Base-by-base conservation (phyloP, 2,888 invertebrate species). In the Heliconius ethilla region DNA sequence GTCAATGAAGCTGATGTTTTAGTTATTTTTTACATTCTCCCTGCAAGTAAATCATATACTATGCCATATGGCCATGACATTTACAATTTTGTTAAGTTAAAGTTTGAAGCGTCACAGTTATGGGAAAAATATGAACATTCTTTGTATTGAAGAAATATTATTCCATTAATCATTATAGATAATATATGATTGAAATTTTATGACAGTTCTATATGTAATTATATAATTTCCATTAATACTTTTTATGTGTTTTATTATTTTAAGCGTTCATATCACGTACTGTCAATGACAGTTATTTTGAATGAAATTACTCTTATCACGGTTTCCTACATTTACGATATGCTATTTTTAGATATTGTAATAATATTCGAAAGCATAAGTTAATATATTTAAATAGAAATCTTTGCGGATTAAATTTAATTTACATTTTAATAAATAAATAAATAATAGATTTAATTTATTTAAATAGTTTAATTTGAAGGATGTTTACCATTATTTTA, bases 61-160 rank as follows among this genome's bases (percentile, higher is more conserved):
- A 45, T 45, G 11, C 11, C 11, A 3, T 40, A 37, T 70, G 79
- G 18, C 80, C 80, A 15, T 80, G 80, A 79, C 80, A 80, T 80
- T 80, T 75, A 22, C 15, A 65, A 25, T 18, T 77, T 75, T 62
- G 51, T 63, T 63, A 59, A 29, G 75, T 72, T 79, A 66, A 69
- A 45, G 59, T 70, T 55, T 25, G 9, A 18, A 25, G 62, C 76
- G 18, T 78, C 51, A n/a, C 40, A 69, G 69, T 40, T 62, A 59
- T 76, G 45, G 63, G 51, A 79, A 63, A 76, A 70, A 63, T 15
- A 27, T 59, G 7, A 0, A n/a, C 67, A 40, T 55, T 69, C 75
- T 73, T 73, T 73, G 33, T 45, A 62, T 63, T 70, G 25, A 75
- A 63, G 7, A n/a, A 70, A 70, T 7, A n/a, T 33, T 69, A 63